phyloP scores from a whole-genome alignment of 2,888 invertebrate genomes.

The Eilema caniola region DNA sequence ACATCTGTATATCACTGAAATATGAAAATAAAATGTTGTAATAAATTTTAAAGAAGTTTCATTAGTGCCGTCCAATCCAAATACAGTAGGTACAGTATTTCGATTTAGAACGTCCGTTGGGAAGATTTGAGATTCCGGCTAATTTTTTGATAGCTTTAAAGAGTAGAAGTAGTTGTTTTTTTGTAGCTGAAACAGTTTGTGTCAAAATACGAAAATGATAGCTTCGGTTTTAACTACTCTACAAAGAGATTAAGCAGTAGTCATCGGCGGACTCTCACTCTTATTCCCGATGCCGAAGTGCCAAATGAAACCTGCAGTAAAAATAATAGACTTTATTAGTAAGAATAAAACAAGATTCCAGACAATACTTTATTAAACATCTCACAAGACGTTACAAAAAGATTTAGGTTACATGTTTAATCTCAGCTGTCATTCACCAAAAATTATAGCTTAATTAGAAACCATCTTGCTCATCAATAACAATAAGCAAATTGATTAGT shows the following conservation, averaged over 20 bases:
- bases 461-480: background rate
- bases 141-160: background rate
- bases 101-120: too few species aligned
- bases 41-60: slow-evolving; percentile 57
- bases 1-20: slow-evolving; percentile 57
- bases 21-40: slow-evolving; percentile 66
- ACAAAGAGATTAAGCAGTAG: background rate
- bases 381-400: background rate
- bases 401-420: background rate
- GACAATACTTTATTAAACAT: slow-evolving; percentile 18
- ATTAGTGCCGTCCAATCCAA: background rate
- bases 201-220: background rate
- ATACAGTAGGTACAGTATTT: background rate
- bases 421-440: slow-evolving; percentile 1
- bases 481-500: background rate
- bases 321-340: background rate
- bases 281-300: background rate
- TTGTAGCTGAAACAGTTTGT: background rate
- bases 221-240: background rate
- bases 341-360: slow-evolving; percentile 17
- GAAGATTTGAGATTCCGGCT: too few species aligned
- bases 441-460: background rate
- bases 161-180: too few species aligned
- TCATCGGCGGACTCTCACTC: background rate
- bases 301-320: background rate